Evolutionary conservation across 1,140 invertebrate species (phyloP), one percentile per base, ranked within the genome.

Genomic region (Eriocheir sinensis): DNA sequence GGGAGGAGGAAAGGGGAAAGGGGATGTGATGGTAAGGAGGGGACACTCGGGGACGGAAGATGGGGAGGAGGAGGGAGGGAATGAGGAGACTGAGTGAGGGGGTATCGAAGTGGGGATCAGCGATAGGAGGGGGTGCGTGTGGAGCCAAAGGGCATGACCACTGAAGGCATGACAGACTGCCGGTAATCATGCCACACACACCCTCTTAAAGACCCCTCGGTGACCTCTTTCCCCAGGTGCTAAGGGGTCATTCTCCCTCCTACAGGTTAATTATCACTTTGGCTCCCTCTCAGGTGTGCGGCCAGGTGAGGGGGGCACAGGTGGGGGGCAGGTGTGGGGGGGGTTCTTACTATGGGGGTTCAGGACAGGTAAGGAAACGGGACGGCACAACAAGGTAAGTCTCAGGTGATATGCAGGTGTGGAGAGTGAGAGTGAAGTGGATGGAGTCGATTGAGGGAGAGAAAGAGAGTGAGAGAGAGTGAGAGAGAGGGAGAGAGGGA

Each of bases 91-190:
- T n/a, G n/a, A n/a, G n/a, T n/a, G n/a, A n/a, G n/a, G n/a, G n/a
- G n/a, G n/a, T n/a, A n/a, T n/a, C n/a, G n/a, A n/a, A n/a, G 8
- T 48, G 32, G 44, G 27, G 88, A 36, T 21, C 8, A 53, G 27
- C 15, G 15, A 4, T 32, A 3, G 6, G 12, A 38, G 38, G 8
- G 15, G 34, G 0, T 44, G 85, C 85, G 85, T 88, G 85, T 41
- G 40, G 12, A 41, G 40, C 85, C 85, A 88, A 88, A 88, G 85
- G 85, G 85, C 85, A 88, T 41, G 85, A 30, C 85, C 85, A 88
- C 34, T 41, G 85, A 41, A 41, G 41, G 85, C 36, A 27, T 41
- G 85, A 88, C 36, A 17, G 6, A 81, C 79, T 4, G 4, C 40
- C 4, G 38, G 27, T 38, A n/a, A 88, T 88, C 85, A 88, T 36